phyloP scores from a whole-genome alignment of 92 coral and sea anemone genomes.

The Pocillopora grandis region DNA sequence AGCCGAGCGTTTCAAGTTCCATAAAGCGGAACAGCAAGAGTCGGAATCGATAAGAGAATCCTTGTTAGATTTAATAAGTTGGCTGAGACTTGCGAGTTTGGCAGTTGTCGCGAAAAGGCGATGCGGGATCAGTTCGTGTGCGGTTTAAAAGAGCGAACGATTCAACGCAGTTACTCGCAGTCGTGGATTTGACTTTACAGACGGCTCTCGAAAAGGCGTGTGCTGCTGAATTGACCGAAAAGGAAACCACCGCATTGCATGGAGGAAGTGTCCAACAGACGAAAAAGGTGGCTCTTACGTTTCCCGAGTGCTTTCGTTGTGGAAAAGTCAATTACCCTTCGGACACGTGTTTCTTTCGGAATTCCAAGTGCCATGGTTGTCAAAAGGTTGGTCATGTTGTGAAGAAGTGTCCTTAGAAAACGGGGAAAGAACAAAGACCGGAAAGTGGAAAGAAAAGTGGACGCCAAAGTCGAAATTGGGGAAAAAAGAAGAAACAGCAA shows the following conservation, averaged over 20 bases:
- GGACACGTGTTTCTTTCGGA: too few relatives aligned
- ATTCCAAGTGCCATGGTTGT: too few relatives aligned
- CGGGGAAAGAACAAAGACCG: constrained; percentile 11
- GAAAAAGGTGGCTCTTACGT: constrained; percentile 13
- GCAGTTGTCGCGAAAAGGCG: constrained; percentile 57
- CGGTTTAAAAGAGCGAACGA: constrained; percentile 41
- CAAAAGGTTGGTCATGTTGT: too few relatives aligned
- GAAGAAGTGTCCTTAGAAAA: too few relatives aligned
- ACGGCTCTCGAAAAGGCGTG: constrained; percentile 41
- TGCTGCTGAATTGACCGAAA: constrained; percentile 52
- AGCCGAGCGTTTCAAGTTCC: constrained; percentile 64
- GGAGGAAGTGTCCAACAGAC: too few relatives aligned
- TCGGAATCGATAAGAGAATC: constrained; percentile 23
- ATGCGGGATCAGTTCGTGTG: constrained; percentile 57
- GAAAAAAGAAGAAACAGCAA: not conserved
- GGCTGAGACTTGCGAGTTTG: constrained; percentile 60
- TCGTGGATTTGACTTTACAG: constrained; percentile 44
- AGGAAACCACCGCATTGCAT: constrained; percentile 11
- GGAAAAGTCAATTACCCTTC: constrained; percentile 47
- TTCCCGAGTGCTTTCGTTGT: constrained; percentile 51
- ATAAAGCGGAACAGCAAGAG: constrained; percentile 47
- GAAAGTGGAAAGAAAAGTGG: constrained; percentile 2
- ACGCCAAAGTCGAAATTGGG: not conserved
- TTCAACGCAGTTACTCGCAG: constrained; percentile 54
- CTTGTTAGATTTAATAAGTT: constrained; percentile 28